Percentiles rank a stretch among this genome's conserved stretches.
These are phyloP conservation scores for Toxotes jaculatrix DNA, from an alignment of 2,113 vertebrate species.

Conservation along the genomic window DNA sequence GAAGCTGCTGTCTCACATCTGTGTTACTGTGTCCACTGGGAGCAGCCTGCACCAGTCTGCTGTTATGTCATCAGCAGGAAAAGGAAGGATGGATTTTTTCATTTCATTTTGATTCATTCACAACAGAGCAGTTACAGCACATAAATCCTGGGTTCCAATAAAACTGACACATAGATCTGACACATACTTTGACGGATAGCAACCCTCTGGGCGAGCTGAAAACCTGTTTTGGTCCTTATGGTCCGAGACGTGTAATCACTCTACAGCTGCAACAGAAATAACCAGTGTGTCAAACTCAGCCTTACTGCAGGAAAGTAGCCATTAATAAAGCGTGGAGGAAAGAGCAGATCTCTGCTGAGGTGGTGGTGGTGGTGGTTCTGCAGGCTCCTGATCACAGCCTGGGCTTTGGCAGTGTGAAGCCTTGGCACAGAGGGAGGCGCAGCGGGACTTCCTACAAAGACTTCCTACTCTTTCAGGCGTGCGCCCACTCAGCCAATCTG, in stretches of 20 bases:
- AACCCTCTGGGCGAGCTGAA: neutral
- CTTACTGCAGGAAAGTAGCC: constrained; percentile 32
- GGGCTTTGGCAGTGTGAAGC: constrained; percentile 58
- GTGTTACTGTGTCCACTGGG: constrained; percentile 22
- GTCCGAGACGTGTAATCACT: neutral
- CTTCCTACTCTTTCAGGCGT: constrained; percentile 70
- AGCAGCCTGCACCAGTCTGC: constrained; percentile 23
- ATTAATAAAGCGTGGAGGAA: constrained; percentile 1
- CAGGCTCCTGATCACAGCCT: constrained; percentile 57
- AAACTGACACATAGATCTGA: neutral
- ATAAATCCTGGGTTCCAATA: constrained; percentile 16
- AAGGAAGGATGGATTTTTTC: neutral
- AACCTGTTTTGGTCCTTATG: constrained; percentile 13
- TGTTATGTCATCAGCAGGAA: constrained; percentile 3
- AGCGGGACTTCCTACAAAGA: constrained; percentile 60
- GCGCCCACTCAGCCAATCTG: constrained; percentile 83
- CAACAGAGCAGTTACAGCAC: constrained; percentile 3
- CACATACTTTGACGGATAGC: constrained; percentile 10
- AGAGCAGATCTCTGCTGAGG: constrained; percentile 27
- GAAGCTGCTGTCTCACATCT: constrained; percentile 26
- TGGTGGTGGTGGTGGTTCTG: constrained; percentile 27
- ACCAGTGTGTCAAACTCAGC: constrained; percentile 14
- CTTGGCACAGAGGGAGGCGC: constrained; percentile 62
- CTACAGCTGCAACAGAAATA: constrained; percentile 17
- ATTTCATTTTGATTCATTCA: constrained; percentile 14